Base-by-base conservation (phyloP, 2,797 vertebrate genomes). In the Clarias pachynema region DNA sequence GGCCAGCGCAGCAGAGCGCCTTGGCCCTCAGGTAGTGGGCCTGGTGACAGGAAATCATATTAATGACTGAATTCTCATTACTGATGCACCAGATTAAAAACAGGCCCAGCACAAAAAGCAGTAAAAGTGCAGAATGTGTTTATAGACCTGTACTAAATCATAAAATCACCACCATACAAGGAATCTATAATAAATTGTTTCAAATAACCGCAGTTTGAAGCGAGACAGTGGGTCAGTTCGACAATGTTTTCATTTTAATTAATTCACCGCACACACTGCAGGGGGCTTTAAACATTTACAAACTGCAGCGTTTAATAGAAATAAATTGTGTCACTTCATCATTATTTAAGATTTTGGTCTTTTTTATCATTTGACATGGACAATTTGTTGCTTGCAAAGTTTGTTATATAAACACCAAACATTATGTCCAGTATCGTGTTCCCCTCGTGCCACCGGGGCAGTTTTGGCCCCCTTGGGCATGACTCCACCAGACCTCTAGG, bases 11-110 rank as follows among this genome's bases (percentile, higher is more conserved):
- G 91, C 92, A 94, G 70, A 96, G 93, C 86, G 94, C 94, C 88
- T 93, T 93, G 79, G 95, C 95, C 93, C 95, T 95, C 88, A 95
- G 91, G 90, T 92, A 95, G 94, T 95, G 95, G 60, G 94, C 94
- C 95, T 96, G 90, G 73, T 89, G 74, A 78, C 5, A 73, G 53
- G 81, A 16, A 3, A 73, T 22, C 37, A 62, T 4, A 44, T 49
- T 44, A 84, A 37, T 59, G 53, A 53, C 20, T 31, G 15, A 10
- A 31, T 24, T 77, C 29, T 59, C 18, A 57, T 22, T 31, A 31
- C 53, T 12, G 74, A 77, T 2, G n/a, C 3, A 3, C 14, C 53
- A 56, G n/a, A 74, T 16, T 24, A 34, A 56, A 40, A n/a, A 56
- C 70, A 31, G 7, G 9, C 44, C n/a, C 16, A 10, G 4, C 0